Percentiles rank a stretch among this genome's conserved stretches.
These are phyloP conservation scores for Leucania comma DNA, from an alignment of 2,888 invertebrate species.

Conservation along the genomic window DNA sequence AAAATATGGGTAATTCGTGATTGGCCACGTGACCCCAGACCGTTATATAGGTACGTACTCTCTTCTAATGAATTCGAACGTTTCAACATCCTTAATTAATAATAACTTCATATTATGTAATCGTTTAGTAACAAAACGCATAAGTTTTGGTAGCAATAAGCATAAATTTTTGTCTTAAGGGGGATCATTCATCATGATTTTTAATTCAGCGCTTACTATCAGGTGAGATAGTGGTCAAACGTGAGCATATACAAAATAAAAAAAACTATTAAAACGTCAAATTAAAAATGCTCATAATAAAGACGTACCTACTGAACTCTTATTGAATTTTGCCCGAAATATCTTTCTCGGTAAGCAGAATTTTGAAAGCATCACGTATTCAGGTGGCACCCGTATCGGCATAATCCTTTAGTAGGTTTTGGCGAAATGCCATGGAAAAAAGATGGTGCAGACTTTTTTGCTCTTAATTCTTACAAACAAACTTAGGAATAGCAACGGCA, in stretches of 20 bases:
- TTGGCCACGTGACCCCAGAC: not conserved
- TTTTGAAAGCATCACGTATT: constrained; percentile 25
- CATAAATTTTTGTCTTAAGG: no score
- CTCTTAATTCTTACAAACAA: not conserved
- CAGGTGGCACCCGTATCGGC: constrained; percentile 40
- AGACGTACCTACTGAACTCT: not conserved
- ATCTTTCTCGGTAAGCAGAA: constrained; percentile 4
- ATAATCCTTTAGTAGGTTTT: constrained; percentile 48
- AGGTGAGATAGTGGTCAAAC: no score
- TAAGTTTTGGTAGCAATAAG: no score
- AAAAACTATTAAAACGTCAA: no score
- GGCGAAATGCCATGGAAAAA: constrained; percentile 45
- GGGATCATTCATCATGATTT: no score
- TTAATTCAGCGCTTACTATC: no score
- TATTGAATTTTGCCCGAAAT: not conserved
- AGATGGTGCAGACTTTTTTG: constrained; percentile 44
- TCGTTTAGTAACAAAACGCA: no score
- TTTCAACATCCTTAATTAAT: not conserved
- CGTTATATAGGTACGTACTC: not conserved
- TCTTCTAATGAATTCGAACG: not conserved
- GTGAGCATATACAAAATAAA: no score
- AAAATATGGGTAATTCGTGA: not conserved
- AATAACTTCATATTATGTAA: no score
- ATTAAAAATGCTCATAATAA: not conserved
- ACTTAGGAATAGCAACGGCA: no score